phyloP scores from a whole-genome alignment of 1,140 invertebrate species.

The Drosophila punjabiensis region DNA sequence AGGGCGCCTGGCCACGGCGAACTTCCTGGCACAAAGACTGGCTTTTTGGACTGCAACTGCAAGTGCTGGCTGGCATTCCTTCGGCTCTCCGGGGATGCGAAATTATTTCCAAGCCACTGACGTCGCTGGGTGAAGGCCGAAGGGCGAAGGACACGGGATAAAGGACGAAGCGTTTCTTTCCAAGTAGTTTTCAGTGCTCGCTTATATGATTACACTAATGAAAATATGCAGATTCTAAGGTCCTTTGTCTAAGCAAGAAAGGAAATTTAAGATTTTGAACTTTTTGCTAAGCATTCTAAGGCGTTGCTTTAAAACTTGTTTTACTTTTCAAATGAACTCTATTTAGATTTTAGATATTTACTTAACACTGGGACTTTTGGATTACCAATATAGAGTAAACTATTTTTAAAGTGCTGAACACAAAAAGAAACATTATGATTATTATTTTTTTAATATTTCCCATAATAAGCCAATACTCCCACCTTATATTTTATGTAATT shows the following conservation, averaged over 20 bases:
- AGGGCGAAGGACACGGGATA: conserved; percentile 2
- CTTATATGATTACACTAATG: conserved; percentile 7
- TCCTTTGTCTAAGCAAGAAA: background rate
- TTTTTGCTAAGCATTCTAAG: background rate
- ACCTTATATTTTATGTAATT: no score
- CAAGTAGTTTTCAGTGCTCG: conserved; percentile 7
- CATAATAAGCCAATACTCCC: no score
- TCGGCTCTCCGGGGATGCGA: conserved; percentile 59
- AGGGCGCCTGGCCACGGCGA: conserved; percentile 72
- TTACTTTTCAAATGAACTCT: no score
- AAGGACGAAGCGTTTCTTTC: background rate
- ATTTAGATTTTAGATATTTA: no score
- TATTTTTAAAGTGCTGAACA: no score
- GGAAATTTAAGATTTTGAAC: background rate
- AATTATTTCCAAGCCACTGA: conserved; percentile 69
- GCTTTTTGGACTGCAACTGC: conserved; percentile 70
- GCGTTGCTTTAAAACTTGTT: background rate
- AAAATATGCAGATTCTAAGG: background rate
- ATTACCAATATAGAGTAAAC: no score
- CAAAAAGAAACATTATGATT: no score
- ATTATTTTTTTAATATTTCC: no score
- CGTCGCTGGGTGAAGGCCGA: conserved; percentile 55
- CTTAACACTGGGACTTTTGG: no score
- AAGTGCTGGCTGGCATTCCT: conserved; percentile 66
- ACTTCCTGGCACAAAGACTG: conserved; percentile 68